A percentile compares a stretch with the other conserved stretches of the same genome.
These are phyloP conservation scores for Crocallis elinguaria DNA, from an alignment of 2,888 invertebrate genomes.

Conservation along the genomic window DNA sequence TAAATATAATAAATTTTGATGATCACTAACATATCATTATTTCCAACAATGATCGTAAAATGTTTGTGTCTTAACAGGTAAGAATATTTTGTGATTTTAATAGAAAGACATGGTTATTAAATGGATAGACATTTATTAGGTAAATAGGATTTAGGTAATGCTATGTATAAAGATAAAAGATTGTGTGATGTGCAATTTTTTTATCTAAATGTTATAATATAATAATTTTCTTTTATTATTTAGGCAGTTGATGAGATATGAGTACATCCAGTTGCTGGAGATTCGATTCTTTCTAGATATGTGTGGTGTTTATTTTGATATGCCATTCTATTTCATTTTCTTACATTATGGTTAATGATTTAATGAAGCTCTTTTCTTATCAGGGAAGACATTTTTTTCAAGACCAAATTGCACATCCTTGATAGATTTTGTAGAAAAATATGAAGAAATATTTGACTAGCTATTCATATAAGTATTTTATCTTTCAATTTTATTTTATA, in stretches of 20 bases:
- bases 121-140: constrained; percentile 13
- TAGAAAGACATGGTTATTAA: constrained; percentile 35
- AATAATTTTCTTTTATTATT: not conserved
- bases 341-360: not conserved
- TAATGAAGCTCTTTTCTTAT: constrained; percentile 12
- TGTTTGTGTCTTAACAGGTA: constrained; percentile 57
- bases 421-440: constrained; percentile 73
- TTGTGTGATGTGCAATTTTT: constrained; percentile 37
- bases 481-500: constrained; percentile 54
- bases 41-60: constrained; percentile 59
- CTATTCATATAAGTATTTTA: constrained; percentile 49
- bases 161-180: constrained; percentile 18
- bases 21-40: constrained; percentile 69
- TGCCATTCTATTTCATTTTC: constrained; percentile 17
- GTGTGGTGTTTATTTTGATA: constrained; percentile 27
- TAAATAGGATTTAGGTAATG: constrained; percentile 18
- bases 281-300: constrained; percentile 23
- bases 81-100: constrained; percentile 59
- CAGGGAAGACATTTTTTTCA: constrained; percentile 32
- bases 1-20: constrained; percentile 81
- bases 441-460: constrained; percentile 72
- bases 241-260: not conserved
- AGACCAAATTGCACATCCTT: constrained; percentile 60
- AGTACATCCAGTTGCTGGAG: not conserved
- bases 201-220: not conserved